phyloP scores from a whole-genome alignment of 2,113 vertebrate species.

The Cisticola juncidis region DNA sequence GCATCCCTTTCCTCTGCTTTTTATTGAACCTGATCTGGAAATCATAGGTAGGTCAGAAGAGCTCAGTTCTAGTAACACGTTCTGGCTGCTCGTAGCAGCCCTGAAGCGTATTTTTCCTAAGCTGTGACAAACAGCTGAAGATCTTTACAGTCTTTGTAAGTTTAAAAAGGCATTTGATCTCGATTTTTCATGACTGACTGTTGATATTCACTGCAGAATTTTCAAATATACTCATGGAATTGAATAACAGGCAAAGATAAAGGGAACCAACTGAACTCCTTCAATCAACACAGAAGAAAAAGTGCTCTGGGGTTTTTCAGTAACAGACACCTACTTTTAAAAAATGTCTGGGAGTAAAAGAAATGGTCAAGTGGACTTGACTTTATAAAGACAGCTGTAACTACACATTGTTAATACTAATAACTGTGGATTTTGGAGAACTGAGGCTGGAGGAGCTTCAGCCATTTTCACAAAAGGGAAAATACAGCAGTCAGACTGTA shows the following conservation, averaged over 20 bases:
- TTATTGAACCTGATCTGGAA: background rate
- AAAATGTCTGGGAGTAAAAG: background rate
- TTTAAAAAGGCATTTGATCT: background rate
- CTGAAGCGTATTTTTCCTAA: background rate
- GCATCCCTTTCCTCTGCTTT: background rate
- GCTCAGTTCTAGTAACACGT: background rate
- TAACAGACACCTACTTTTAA: background rate
- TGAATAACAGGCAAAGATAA: background rate
- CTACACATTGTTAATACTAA: fast-evolving
- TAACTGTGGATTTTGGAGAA: background rate
- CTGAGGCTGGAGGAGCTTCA: background rate
- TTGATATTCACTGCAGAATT: background rate
- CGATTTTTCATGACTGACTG: background rate
- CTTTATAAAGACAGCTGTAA: background rate
- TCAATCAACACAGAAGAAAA: background rate
- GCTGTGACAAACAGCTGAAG: background rate
- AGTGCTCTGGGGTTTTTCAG: background rate
- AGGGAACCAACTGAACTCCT: background rate
- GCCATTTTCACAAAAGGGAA: background rate
- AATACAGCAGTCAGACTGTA: background rate
- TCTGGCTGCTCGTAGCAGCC: background rate
- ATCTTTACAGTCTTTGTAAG: background rate
- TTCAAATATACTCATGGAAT: background rate
- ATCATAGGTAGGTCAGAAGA: background rate
- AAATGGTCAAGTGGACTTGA: background rate